Conservation (phyloP, 2,797 vertebrate species). For the Botia kubotai region DNA sequence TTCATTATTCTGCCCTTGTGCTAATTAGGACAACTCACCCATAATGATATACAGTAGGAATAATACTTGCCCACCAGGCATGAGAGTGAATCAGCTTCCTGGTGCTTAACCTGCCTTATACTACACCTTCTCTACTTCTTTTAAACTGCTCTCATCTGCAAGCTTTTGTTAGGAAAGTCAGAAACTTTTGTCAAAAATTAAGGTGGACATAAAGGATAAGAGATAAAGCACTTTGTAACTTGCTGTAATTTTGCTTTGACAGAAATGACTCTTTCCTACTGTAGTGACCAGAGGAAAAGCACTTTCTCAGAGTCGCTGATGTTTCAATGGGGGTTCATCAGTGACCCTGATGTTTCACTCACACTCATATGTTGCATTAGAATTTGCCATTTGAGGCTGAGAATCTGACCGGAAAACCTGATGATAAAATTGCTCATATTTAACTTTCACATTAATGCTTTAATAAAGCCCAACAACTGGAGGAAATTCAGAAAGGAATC, state of each 20-base stretch:
- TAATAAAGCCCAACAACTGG: background rate
- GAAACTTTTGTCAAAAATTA: no score
- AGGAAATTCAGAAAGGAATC: background rate
- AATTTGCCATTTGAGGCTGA: background rate
- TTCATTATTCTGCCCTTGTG: conserved; percentile 86
- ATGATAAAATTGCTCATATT: background rate
- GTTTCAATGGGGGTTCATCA: no score
- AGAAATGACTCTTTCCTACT: no score
- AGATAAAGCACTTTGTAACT: background rate
- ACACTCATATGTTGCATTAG: background rate
- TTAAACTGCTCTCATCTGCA: background rate
- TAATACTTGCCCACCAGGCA: conserved; percentile 85
- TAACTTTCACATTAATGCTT: background rate
- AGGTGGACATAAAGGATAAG: background rate
- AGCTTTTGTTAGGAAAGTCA: background rate
- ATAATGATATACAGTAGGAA: conserved; percentile 86
- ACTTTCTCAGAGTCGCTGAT: no score
- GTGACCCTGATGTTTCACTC: background rate
- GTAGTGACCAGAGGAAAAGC: no score
- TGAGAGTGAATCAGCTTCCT: conserved; percentile 73
- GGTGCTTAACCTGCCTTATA: conserved; percentile 55
- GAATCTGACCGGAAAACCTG: background rate
- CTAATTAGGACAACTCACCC: conserved; percentile 83
- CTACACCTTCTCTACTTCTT: conserved; percentile 23
- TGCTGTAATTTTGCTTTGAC: background rate